Percentiles rank a stretch among this genome's conserved stretches.
phyloP scores from a whole-genome alignment of 2,113 vertebrate genomes.

The Lontra canadensis region DNA sequence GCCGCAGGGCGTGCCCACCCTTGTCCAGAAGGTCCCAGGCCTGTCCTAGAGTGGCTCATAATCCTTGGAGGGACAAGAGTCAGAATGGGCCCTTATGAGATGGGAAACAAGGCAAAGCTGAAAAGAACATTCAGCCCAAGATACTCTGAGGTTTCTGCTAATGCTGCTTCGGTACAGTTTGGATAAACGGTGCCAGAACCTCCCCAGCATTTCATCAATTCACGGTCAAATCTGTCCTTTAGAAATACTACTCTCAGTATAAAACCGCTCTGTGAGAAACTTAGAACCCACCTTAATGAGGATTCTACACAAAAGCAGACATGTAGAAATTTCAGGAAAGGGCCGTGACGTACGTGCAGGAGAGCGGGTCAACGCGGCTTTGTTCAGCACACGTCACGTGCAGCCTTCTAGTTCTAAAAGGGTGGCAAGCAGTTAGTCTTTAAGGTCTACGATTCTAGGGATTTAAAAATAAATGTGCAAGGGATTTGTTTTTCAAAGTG shows the following conservation, averaged over 20 bases:
- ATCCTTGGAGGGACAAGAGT: not conserved
- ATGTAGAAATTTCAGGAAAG: not conserved
- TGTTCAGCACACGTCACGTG: not conserved
- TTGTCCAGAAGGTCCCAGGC: constrained; percentile 37
- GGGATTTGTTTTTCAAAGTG: constrained; percentile 62
- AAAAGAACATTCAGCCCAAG: not conserved
- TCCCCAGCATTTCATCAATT: not conserved
- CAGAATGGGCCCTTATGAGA: not conserved
- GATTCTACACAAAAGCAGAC: constrained; percentile 47
- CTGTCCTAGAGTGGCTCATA: not conserved
- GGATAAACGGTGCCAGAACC: not conserved
- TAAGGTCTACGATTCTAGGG: not conserved
- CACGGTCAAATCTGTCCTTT: not conserved
- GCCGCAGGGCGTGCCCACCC: not conserved
- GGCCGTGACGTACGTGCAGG: not conserved
- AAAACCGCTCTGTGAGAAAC: not conserved
- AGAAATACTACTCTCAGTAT: not conserved
- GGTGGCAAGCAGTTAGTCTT: constrained; percentile 46
- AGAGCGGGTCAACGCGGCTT: not conserved
- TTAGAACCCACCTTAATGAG: not conserved
- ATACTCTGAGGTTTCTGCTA: constrained; percentile 6
- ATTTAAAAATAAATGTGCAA: constrained; percentile 69
- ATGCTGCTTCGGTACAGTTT: not conserved
- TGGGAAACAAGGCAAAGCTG: not conserved
- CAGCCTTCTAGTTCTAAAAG: constrained; percentile 20